Percentiles rank a stretch among this genome's conserved stretches.
These are phyloP conservation scores for Catocala sponsa DNA, from an alignment of 2,888 invertebrate species.

Conservation along the genomic window DNA sequence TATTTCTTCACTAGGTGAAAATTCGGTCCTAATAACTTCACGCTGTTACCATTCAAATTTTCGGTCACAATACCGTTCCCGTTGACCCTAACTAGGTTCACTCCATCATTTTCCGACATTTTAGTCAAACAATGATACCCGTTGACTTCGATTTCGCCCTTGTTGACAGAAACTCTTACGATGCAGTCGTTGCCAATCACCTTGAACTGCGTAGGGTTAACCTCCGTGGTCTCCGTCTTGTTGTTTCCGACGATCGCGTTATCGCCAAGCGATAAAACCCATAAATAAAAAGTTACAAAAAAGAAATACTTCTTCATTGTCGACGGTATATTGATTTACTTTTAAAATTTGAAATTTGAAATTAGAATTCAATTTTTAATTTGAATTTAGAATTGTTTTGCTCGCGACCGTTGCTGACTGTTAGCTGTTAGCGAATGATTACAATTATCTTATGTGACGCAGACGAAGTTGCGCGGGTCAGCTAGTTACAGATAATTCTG, in stretches of 20 bases:
- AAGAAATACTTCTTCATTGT: conserved; percentile 71
- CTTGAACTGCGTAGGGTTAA: conserved; percentile 73
- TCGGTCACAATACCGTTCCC: conserved; percentile 72
- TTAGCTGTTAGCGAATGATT: conserved; percentile 52
- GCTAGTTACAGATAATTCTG: too few species aligned
- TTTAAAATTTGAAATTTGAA: conserved; percentile 30
- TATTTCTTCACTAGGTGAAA: conserved; percentile 70
- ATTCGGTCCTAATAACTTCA: conserved; percentile 72
- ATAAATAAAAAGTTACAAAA: too few species aligned
- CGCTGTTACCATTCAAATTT: conserved; percentile 74
- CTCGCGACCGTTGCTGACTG: conserved; percentile 28
- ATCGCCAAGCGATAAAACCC: too few species aligned
- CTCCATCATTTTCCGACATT: conserved; percentile 75
- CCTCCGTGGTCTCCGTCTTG: conserved; percentile 84
- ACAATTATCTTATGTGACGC: too few species aligned
- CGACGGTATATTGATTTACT: conserved; percentile 23
- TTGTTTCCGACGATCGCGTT: conserved; percentile 77
- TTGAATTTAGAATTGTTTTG: conserved; percentile 9
- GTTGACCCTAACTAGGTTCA: conserved; percentile 75
- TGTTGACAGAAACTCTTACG: conserved; percentile 71
- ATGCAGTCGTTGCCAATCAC: conserved; percentile 81
- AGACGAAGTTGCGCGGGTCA: too few species aligned
- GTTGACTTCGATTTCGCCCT: conserved; percentile 81
- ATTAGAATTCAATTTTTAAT: conserved; percentile 20
- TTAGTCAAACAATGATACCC: conserved; percentile 80